Conservation (phyloP, 2,797 vertebrate species). For the Lepus oiostolus region DNA sequence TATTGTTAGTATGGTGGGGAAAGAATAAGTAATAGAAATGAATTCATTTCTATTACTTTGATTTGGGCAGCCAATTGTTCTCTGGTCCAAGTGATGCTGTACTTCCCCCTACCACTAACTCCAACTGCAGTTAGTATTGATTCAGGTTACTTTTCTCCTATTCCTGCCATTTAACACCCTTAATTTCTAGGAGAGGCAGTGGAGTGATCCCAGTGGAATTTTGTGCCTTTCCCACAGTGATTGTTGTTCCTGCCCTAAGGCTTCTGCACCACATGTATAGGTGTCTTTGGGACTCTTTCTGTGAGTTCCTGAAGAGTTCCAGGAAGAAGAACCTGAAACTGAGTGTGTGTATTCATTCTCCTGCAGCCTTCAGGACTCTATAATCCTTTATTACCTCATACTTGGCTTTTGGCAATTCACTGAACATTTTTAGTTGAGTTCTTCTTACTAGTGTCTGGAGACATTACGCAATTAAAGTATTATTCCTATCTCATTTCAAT, state of each 20-base stretch:
- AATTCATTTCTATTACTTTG: neutral
- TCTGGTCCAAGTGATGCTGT: neutral
- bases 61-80: neutral
- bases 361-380: neutral
- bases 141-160: neutral
- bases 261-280: neutral
- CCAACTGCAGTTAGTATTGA: neutral
- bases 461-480: neutral
- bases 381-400: neutral
- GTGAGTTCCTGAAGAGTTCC: neutral
- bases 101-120: neutral
- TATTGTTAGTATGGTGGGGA: neutral
- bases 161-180: neutral
- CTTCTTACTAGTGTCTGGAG: neutral
- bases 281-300: neutral
- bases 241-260: neutral
- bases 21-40: no score
- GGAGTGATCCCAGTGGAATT: neutral
- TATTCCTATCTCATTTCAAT: neutral
- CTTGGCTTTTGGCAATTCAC: neutral
- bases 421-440: neutral
- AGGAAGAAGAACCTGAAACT: neutral
- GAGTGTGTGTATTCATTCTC: neutral
- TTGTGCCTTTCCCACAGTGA: neutral
- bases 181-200: neutral